Conservation (phyloP, 2,888 invertebrate species). For the Mythimna lalbum region DNA sequence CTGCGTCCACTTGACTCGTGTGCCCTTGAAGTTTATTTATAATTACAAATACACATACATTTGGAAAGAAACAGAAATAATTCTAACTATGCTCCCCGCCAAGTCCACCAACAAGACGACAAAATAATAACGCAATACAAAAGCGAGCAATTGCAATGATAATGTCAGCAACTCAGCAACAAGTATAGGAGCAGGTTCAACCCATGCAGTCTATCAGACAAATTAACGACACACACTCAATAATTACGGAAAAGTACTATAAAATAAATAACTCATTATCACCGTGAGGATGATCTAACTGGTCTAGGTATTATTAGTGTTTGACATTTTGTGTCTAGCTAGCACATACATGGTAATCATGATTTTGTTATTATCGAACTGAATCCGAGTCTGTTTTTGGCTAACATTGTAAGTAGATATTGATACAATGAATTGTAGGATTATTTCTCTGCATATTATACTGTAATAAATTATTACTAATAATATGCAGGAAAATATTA, state of each 20-base stretch:
- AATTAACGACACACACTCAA: conserved; percentile 22
- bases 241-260: conserved; percentile 44
- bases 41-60: conserved; percentile 51
- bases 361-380: conserved; percentile 7
- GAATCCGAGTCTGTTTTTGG: conserved; percentile 42
- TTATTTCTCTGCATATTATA: neutral
- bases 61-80: conserved; percentile 53
- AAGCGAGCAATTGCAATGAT: conserved; percentile 10
- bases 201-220: neutral
- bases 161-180: conserved; percentile 15
- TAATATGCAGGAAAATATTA: neutral
- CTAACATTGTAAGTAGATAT: conserved; percentile 19
- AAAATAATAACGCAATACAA: conserved; percentile 23
- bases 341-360: neutral
- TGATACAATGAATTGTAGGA: conserved; percentile 4
- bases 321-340: conserved; percentile 2
- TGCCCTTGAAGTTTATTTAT: conserved; percentile 64
- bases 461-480: too few relatives aligned
- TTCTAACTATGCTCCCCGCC: conserved; percentile 48
- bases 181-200: conserved; percentile 5
- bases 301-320: conserved; percentile 11
- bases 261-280: conserved; percentile 28
- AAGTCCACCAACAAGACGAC: conserved; percentile 33
- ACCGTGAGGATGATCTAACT: conserved; percentile 29
- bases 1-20: conserved; percentile 62